These are phyloP conservation scores for Drosophila saltans DNA, from an alignment of 1,140 invertebrate species.

Conservation along the genomic window DNA sequence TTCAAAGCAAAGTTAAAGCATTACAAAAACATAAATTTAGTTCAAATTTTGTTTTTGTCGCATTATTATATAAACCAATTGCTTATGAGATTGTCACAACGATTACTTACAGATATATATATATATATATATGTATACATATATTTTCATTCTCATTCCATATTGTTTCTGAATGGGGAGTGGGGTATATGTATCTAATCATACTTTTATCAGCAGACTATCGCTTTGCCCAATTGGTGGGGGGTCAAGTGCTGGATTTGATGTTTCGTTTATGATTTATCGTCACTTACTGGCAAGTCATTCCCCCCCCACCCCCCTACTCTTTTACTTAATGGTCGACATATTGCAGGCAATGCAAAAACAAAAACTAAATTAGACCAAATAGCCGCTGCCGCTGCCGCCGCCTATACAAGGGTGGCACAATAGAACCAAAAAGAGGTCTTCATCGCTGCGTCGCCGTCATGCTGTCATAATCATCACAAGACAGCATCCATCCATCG, in stretches of 20 bases:
- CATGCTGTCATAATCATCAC: conserved; percentile 83
- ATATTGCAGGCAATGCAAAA: conserved; percentile 75
- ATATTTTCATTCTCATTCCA: not conserved
- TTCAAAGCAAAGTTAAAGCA: too few species aligned
- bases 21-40: too few species aligned
- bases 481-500: conserved; percentile 73
- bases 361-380: conserved; percentile 75
- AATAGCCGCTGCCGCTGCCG: not conserved
- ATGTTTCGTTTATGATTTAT: conserved; percentile 83
- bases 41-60: too few species aligned
- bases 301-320: conserved; percentile 12
- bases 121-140: not conserved
- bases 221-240: conserved; percentile 20
- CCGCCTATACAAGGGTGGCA: conserved; percentile 19
- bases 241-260: conserved; percentile 83
- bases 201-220: conserved; percentile 14
- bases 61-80: not conserved
- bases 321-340: conserved; percentile 58
- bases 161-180: not conserved
- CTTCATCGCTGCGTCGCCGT: conserved; percentile 55
- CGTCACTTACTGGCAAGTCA: conserved; percentile 70
- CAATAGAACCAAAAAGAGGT: conserved; percentile 16
- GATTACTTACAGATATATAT: not conserved
- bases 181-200: not conserved
- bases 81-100: not conserved